A percentile compares a stretch with the other conserved stretches of the same genome.
Evolutionary conservation across 2,888 invertebrate species (phyloP).

Genomic region (Epistrophe grossulariae): DNA sequence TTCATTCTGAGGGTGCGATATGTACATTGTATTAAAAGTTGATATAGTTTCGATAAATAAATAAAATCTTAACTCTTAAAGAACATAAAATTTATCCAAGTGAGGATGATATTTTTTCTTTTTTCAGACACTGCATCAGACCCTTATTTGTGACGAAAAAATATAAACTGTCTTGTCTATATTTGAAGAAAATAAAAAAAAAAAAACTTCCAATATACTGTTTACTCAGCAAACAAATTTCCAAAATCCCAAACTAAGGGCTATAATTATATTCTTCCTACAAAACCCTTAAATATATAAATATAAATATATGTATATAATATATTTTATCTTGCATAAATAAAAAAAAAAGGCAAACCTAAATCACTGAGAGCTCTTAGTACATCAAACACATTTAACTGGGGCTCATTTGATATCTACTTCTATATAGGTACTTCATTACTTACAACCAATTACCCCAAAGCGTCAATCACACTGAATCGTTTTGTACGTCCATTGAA

Average conservation of each 20-base stretch:
- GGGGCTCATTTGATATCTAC: not conserved
- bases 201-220: not conserved
- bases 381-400: slow-evolving; percentile 20
- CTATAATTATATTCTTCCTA: not conserved
- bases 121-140: not conserved
- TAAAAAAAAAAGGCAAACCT: not conserved
- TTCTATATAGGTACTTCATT: not conserved
- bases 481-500: not conserved
- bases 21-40: no score
- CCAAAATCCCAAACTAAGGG: not conserved
- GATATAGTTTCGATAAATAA: no score
- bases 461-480: slow-evolving; percentile 22
- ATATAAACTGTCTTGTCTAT: not conserved
- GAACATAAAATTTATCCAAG: no score
- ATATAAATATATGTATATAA: no score
- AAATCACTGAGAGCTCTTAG: not conserved
- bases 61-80: no score
- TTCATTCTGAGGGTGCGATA: no score
- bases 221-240: not conserved
- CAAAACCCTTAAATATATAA: not conserved
- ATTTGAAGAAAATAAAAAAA: not conserved
- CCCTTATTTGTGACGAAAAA: not conserved
- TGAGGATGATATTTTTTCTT: no score
- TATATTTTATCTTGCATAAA: not conserved
- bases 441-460: slow-evolving; percentile 18